Percentiles rank a stretch among this genome's conserved stretches.
phyloP scores from a whole-genome alignment of 2,888 invertebrate species.

The Busseola fusca region DNA sequence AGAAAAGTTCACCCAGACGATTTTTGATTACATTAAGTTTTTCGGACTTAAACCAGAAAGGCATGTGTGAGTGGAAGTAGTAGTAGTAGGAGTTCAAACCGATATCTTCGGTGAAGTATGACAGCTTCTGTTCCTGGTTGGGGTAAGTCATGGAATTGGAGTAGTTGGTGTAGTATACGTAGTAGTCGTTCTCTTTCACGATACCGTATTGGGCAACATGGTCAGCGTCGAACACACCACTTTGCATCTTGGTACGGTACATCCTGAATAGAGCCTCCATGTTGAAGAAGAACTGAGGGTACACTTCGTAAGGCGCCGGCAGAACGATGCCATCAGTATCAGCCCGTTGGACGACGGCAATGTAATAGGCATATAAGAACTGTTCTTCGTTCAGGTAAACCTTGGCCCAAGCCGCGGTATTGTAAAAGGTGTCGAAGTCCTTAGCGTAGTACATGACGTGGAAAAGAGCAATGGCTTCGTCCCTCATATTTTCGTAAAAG shows the following conservation, averaged over 20 bases:
- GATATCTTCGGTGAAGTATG: constrained; percentile 92
- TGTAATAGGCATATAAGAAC: constrained; percentile 90
- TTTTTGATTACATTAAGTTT: constrained; percentile 85
- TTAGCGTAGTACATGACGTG: constrained; percentile 89
- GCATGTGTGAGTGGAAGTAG: constrained; percentile 90
- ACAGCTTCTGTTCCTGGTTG: constrained; percentile 89
- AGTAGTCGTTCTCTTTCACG: constrained; percentile 78
- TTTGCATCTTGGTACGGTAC: constrained; percentile 81
- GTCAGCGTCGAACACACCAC: constrained; percentile 71
- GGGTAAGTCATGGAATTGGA: constrained; percentile 86
- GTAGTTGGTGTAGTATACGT: constrained; percentile 89
- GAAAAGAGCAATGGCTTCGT: constrained; percentile 88
- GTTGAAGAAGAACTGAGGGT: constrained; percentile 91
- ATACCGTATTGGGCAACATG: constrained; percentile 78
- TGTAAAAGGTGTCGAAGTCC: constrained; percentile 90
- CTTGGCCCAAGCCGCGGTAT: constrained; percentile 88
- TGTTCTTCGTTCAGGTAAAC: constrained; percentile 90
- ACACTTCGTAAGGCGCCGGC: constrained; percentile 92
- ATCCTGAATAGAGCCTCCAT: constrained; percentile 86
- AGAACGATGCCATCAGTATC: constrained; percentile 89
- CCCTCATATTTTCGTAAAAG: constrained; percentile 81
- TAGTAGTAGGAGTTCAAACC: constrained; percentile 91
- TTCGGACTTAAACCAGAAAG: constrained; percentile 90
- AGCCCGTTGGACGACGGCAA: constrained; percentile 89
- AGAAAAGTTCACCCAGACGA: constrained; percentile 91